Base-by-base conservation (phyloP, 2,888 invertebrate species). In the Rhamnusium bicolor region DNA sequence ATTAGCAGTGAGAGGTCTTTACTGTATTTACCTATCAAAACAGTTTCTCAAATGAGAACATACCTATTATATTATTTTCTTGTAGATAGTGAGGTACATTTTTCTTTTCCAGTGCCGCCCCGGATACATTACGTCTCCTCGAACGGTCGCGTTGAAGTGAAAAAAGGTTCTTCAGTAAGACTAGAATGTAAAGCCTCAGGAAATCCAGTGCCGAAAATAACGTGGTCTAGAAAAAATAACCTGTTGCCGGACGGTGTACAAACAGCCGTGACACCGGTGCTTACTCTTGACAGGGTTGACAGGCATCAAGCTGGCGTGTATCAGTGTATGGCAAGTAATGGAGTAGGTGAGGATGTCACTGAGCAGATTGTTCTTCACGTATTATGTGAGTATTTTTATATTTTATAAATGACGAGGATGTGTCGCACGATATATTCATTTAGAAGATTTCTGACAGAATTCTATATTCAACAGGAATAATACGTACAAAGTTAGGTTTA, bases 271-370 rank as follows among this genome's bases (percentile, higher is more conserved):
- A 91, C 92, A 40, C 90, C 91, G 73, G 89, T 90, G 72, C 89
- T 92, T 75, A 90, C 90, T 69, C 89, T 93, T 81, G 91, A 92
- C 80, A 89, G 90, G 81, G 92, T 92, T 69, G 92, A 91, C 83
- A 88, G 92, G 74, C 92, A 91, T 83, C 92, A 92, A 82, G 91
- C 91, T 47, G 92, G 92, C 47, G 89, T 90, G 67, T 92, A 92
- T 85, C 90, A 91, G 81, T 92, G 92, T 84, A 90, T 90, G 27
- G 92, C 92, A 40, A 90, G 89, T 82, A 92, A 92, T 84, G 91
- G 91, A 16, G 92, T 92, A 63, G 92, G 92, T 16, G 90, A 91
- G 78, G 90, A 91, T 75, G 91, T 91, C 78, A 89, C 91, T 68
- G 90, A 91, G 78, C 90, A 91, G 84, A 91, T 92, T 76, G 89